Base-by-base conservation (phyloP, 2,888 invertebrate genomes). In the Asteroscopus sphinx region DNA sequence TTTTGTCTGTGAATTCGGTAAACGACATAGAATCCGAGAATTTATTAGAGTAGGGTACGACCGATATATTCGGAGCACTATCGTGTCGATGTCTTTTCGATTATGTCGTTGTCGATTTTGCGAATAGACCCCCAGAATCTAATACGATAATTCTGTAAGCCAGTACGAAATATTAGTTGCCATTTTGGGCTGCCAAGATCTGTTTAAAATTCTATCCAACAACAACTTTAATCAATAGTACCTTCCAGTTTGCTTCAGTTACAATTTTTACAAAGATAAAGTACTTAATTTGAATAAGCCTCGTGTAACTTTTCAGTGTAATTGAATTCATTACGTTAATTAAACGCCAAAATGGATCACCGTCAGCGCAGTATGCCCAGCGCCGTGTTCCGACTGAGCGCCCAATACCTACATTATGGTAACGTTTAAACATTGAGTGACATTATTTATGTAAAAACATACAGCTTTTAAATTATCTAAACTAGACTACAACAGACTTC, bases 281-380 rank as follows among this genome's bases (percentile, higher is more conserved):
- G 52, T 49, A 52, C 37, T 26, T 37, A 42, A 57, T 63, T 57
- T 45, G 7, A 59, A 63, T 64, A 41, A 47, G 37, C 16, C 15
- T 16, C 33, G 30, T 35, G 53, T 36, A 56, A 58, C 49, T 61
- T 74, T 51, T 56, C 41, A 56, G 40, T 25, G 42, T 61, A 54
- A 70, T 67, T 63, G 35, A 63, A 67, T 73, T 60, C 35, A 73
- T 70, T 58, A 74, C 40, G 35, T 60, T 70, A 60, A 63, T 68
- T 68, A 44, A 53, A 60, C 33, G 41, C 26, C 51, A 56, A 56
- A 61, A 55, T 55, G 62, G 42, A 61, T 61, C 16, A 39, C 32
- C 30, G 44, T 49, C 44, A 36, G 35, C 41, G 21, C 39, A 28
- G 45, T 17, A n/a, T n/a, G n/a, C n/a, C n/a, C 33, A 30, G 26